Conservation (phyloP, 2,888 invertebrate species). For the Microchrysa polita region DNA sequence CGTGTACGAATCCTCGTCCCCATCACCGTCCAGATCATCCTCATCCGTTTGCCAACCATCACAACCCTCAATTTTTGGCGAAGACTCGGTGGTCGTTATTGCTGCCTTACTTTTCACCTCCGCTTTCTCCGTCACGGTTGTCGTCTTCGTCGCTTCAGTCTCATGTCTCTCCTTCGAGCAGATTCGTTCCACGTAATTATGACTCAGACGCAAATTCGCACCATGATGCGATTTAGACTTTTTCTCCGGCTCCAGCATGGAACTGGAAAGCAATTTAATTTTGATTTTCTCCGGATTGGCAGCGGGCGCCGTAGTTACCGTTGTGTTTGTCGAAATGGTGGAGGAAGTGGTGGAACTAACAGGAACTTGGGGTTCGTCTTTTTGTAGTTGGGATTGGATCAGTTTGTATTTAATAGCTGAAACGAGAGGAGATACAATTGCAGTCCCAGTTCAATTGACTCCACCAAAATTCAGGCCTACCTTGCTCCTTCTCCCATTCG, state of each 20-base stretch:
- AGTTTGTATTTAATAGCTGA: slow-evolving; percentile 55
- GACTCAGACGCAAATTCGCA: slow-evolving; percentile 41
- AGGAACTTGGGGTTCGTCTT: slow-evolving; percentile 50
- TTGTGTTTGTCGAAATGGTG: neutral
- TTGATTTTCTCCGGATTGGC: slow-evolving; percentile 31
- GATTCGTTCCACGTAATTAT: slow-evolving; percentile 38
- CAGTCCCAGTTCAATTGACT: neutral
- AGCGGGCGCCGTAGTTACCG: slow-evolving; percentile 13
- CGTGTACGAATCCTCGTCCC: slow-evolving; percentile 51
- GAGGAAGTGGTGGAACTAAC: slow-evolving; percentile 15
- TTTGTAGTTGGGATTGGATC: slow-evolving; percentile 54
- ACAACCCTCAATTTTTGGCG: slow-evolving; percentile 7
- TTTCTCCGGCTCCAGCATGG: slow-evolving; percentile 33
- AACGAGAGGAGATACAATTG: neutral
- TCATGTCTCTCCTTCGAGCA: slow-evolving; percentile 53
- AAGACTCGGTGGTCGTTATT: slow-evolving; percentile 32
- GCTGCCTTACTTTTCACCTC: slow-evolving; percentile 20
- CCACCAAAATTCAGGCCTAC: slow-evolving; percentile 57
- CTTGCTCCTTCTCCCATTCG: slow-evolving; percentile 78
- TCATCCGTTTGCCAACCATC: slow-evolving; percentile 60
- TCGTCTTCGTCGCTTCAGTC: slow-evolving; percentile 50
- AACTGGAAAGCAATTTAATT: slow-evolving; percentile 26
- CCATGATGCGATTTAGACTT: slow-evolving; percentile 44
- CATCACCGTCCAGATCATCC: slow-evolving; percentile 55
- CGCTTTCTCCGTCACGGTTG: neutral